Conservation (phyloP, 2,797 vertebrate genomes). For the Xyrichtys novacula region DNA sequence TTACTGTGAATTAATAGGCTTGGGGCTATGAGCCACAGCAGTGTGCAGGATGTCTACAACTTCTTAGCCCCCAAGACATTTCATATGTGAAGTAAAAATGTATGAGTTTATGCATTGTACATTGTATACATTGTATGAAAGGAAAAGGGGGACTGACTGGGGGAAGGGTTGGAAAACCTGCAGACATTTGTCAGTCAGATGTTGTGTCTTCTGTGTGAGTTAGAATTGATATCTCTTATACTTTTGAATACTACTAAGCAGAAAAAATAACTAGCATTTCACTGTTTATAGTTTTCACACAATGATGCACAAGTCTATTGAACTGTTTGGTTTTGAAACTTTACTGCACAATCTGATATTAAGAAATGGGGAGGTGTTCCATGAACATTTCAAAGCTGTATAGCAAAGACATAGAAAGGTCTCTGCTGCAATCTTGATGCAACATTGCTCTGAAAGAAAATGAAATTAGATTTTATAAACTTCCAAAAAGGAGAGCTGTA, state of each 20-base stretch:
- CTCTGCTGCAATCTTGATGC: slow-evolving; percentile 23
- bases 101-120: not conserved
- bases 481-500: not conserved
- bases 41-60: not conserved
- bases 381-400: slow-evolving; percentile 3
- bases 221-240: not conserved
- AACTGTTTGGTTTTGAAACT: not conserved
- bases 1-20: not conserved
- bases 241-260: not conserved
- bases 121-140: not conserved
- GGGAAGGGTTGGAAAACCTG: not conserved
- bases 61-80: not conserved
- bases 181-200: not conserved
- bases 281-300: not conserved
- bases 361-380: not conserved
- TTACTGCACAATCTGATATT: not conserved
- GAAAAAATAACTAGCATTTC: not conserved
- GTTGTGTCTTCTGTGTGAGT: not conserved
- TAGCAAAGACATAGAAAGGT: not conserved
- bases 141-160: not conserved
- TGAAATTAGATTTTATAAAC: slow-evolving; percentile 13
- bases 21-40: not conserved
- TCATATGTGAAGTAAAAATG: slow-evolving; percentile 2
- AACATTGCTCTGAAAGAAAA: slow-evolving; percentile 8
- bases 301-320: not conserved